These are phyloP conservation scores for Thymelicus lineola DNA, from an alignment of 2,888 invertebrate genomes.

Conservation along the genomic window DNA sequence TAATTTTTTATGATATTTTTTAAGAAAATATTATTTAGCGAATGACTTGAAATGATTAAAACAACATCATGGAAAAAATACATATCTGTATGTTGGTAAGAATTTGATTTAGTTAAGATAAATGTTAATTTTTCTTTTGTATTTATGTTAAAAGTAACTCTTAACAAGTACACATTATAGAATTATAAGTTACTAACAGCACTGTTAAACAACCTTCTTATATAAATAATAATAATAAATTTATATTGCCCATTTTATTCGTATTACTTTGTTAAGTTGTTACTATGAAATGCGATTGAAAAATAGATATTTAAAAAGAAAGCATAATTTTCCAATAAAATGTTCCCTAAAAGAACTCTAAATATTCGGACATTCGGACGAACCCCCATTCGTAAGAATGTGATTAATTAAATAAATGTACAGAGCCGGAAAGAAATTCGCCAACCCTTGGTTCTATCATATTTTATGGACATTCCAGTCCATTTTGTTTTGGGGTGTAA, in stretches of 20 bases:
- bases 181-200: too few relatives aligned
- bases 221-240: too few relatives aligned
- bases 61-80: too few relatives aligned
- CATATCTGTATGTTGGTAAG: too few relatives aligned
- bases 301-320: conserved; percentile 16
- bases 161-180: too few relatives aligned
- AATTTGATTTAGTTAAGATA: too few relatives aligned
- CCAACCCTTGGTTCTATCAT: conserved; percentile 70
- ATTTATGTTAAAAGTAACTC: too few relatives aligned
- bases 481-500: conserved; percentile 72
- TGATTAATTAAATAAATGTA: conserved; percentile 83
- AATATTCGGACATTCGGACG: conserved; percentile 78
- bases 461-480: conserved; percentile 77
- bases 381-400: conserved; percentile 79
- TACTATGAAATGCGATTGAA: not conserved
- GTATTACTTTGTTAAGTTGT: too few relatives aligned
- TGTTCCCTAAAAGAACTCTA: conserved; percentile 59
- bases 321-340: conserved; percentile 26
- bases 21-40: not conserved
- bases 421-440: conserved; percentile 76
- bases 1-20: not conserved
- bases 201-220: too few relatives aligned
- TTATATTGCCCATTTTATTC: too few relatives aligned
- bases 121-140: too few relatives aligned
- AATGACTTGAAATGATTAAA: too few relatives aligned